A percentile compares a stretch with the other conserved stretches of the same genome.
These are phyloP conservation scores for Choristoneura fumiferana DNA, from an alignment of 1,140 invertebrate species.

Conservation along the genomic window DNA sequence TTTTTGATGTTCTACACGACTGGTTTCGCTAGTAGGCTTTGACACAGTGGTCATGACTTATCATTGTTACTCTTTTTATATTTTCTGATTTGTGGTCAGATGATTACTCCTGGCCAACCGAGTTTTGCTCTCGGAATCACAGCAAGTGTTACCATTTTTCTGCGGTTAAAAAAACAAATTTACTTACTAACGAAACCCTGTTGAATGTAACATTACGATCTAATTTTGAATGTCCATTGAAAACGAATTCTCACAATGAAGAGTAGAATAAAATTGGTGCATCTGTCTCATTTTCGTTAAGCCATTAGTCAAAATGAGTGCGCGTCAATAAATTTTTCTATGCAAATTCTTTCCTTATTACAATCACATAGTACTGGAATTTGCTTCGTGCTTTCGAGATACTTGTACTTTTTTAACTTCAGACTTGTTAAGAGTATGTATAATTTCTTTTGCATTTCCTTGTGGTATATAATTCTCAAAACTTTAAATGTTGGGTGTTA, in stretches of 20 bases:
- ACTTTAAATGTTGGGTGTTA: too few relatives aligned
- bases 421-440: too few relatives aligned
- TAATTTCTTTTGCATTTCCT: too few relatives aligned
- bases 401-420: too few relatives aligned
- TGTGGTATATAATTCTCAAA: too few relatives aligned
- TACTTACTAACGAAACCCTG: background rate
- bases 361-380: background rate
- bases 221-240: background rate
- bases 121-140: constrained; percentile 29
- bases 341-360: background rate
- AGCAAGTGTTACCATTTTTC: constrained; percentile 20
- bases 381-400: background rate
- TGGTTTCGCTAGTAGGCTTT: constrained; percentile 21
- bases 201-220: background rate
- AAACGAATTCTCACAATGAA: background rate
- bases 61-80: constrained; percentile 41
- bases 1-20: constrained; percentile 27
- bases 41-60: constrained; percentile 32
- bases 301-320: constrained; percentile 3
- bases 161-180: constrained; percentile 7
- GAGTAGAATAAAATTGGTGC: background rate
- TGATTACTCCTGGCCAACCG: constrained; percentile 34
- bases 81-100: constrained; percentile 38
- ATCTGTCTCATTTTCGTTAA: constrained; percentile 6
- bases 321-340: background rate